Conservation (phyloP, 2,797 vertebrate species). For the Epinephelus coioides region DNA sequence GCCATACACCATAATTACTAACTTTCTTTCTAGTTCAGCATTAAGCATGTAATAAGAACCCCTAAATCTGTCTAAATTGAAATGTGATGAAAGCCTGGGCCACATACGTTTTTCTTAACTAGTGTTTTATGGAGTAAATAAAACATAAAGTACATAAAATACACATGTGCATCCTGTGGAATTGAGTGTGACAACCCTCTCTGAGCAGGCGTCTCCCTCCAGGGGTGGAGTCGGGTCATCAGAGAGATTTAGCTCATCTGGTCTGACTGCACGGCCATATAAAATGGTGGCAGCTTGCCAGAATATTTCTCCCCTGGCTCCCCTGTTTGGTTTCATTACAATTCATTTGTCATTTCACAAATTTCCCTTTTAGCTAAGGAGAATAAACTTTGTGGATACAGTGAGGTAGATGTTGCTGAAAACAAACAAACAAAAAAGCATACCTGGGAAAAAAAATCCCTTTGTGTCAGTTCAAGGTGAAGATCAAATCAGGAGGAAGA, state of each 20-base stretch:
- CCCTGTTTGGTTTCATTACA: too few relatives aligned
- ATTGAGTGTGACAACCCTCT: background rate
- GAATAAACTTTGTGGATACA: background rate
- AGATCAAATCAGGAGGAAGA: conserved; percentile 1
- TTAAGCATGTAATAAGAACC: conserved; percentile 30
- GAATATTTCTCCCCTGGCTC: too few relatives aligned
- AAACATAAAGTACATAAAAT: conserved; percentile 8
- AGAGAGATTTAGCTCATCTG: too few relatives aligned
- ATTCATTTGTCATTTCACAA: too few relatives aligned
- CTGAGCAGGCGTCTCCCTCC: too few relatives aligned
- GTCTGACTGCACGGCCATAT: too few relatives aligned
- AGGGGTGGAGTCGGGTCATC: too few relatives aligned
- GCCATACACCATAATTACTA: conserved; percentile 53
- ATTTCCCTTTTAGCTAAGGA: too few relatives aligned
- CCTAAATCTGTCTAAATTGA: conserved; percentile 22
- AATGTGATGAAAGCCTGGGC: conserved; percentile 45
- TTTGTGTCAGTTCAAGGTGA: background rate
- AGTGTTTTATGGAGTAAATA: conserved; percentile 19
- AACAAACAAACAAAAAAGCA: background rate
- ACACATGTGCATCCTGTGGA: background rate
- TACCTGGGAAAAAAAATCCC: background rate
- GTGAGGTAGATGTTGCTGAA: background rate
- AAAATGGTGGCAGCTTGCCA: too few relatives aligned
- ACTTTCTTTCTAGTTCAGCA: conserved; percentile 44
- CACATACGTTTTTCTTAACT: conserved; percentile 27